Conservation (phyloP, 2,113 vertebrate genomes). For the Rafetus swinhoei region DNA sequence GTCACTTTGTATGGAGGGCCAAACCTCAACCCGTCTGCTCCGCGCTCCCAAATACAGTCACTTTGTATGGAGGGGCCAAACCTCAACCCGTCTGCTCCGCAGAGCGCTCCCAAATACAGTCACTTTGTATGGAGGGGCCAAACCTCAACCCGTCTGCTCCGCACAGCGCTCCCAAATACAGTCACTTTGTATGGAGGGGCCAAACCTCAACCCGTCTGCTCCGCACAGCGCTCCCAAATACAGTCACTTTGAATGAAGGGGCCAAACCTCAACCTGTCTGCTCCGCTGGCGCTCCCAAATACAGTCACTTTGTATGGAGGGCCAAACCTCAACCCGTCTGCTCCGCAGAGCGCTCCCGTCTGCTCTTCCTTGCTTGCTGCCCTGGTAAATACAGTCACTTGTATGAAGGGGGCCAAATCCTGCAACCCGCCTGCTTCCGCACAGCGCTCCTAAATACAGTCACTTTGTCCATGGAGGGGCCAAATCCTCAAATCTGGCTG, state of each 20-base stretch:
- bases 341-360: no score
- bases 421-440: no score
- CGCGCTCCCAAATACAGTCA: slow-evolving; percentile 47
- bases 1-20: background rate
- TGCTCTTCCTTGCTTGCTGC: slow-evolving; percentile 62
- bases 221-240: slow-evolving; percentile 40
- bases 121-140: background rate
- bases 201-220: slow-evolving; percentile 29
- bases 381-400: no score
- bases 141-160: slow-evolving; percentile 31
- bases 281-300: slow-evolving; percentile 40
- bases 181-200: background rate
- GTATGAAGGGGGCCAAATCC: no score
- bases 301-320: background rate
- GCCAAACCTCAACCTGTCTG: slow-evolving; percentile 13
- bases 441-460: no score
- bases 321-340: slow-evolving; percentile 35
- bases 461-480: no score
- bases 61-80: background rate
- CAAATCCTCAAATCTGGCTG: no score
- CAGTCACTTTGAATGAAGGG: background rate
- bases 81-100: slow-evolving; percentile 26
- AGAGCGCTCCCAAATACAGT: slow-evolving; percentile 46
- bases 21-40: slow-evolving; percentile 32
- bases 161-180: slow-evolving; percentile 46